phyloP scores from a whole-genome alignment of 2,888 invertebrate species.

The Gerris lacustris region DNA sequence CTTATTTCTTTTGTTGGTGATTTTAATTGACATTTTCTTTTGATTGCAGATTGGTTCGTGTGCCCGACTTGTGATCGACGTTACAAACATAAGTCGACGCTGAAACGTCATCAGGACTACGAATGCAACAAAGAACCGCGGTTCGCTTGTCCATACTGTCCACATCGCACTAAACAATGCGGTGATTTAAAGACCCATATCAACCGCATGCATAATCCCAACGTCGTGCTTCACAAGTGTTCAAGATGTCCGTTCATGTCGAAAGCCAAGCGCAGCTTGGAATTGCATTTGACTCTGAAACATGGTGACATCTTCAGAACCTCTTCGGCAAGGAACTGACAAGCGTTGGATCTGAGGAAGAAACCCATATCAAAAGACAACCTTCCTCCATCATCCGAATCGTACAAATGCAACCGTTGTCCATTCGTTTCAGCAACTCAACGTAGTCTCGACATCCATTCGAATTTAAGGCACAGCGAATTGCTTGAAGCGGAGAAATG shows the following conservation, averaged over 20 bases:
- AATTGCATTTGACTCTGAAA: not conserved
- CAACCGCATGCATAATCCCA: constrained; percentile 9
- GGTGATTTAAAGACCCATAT: constrained; percentile 30
- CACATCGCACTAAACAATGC: constrained; percentile 33
- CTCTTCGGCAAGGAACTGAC: not conserved
- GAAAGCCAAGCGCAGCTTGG: not conserved
- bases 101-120: constrained; percentile 34
- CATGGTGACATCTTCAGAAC: not conserved
- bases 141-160: constrained; percentile 33
- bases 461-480: not conserved
- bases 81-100: not conserved
- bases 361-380: not conserved
- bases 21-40: too few relatives aligned
- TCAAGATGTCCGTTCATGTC: not conserved
- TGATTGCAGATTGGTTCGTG: not conserved
- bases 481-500: not conserved
- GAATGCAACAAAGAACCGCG: constrained; percentile 37
- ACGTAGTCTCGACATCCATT: not conserved
- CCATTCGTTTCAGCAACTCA: not conserved
- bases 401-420: not conserved
- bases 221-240: not conserved
- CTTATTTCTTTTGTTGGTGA: too few relatives aligned
- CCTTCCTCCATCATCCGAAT: not conserved
- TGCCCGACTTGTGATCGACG: not conserved
- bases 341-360: not conserved